Percentiles rank a stretch among this genome's conserved stretches.
These are phyloP conservation scores for Bombus ignitus DNA, from an alignment of 1,140 invertebrate species.

Conservation along the genomic window DNA sequence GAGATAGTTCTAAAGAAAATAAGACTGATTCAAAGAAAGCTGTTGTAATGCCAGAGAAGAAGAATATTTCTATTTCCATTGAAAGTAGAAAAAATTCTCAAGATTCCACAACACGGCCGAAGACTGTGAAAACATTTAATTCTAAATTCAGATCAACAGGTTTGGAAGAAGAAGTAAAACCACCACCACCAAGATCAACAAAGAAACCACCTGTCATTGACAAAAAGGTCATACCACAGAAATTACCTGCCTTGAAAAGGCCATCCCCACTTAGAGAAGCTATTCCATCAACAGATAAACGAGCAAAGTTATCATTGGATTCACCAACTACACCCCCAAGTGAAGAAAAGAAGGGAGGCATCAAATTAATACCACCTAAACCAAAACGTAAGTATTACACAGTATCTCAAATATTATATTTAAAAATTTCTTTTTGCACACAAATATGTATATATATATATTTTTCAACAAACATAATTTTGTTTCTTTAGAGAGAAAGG, in stretches of 20 bases:
- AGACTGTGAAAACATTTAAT: constrained; percentile 94
- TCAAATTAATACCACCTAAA: constrained; percentile 93
- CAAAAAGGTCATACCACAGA: constrained; percentile 85
- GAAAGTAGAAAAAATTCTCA: constrained; percentile 87
- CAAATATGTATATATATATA: constrained; percentile 32
- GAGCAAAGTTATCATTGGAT: constrained; percentile 85
- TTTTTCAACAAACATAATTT: constrained; percentile 13
- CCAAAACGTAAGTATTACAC: constrained; percentile 92
- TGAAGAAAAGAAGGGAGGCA: constrained; percentile 89
- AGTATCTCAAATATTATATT: constrained; percentile 48
- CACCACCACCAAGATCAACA: constrained; percentile 87
- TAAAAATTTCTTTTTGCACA: constrained; percentile 33
- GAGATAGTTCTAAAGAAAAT: constrained; percentile 77
- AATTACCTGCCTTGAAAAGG: constrained; percentile 84
- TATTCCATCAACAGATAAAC: constrained; percentile 88
- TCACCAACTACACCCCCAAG: constrained; percentile 70
- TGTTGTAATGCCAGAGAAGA: constrained; percentile 79
- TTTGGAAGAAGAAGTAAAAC: constrained; percentile 91
- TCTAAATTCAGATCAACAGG: constrained; percentile 94
- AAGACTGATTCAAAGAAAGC: constrained; percentile 77
- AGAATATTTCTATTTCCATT: constrained; percentile 91
- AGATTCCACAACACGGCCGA: constrained; percentile 86
- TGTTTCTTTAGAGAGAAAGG: constrained; percentile 29
- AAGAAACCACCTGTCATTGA: constrained; percentile 71
- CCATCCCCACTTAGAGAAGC: constrained; percentile 85